Base-by-base conservation (phyloP, 2,888 invertebrate genomes). In the Apamea monoglypha region DNA sequence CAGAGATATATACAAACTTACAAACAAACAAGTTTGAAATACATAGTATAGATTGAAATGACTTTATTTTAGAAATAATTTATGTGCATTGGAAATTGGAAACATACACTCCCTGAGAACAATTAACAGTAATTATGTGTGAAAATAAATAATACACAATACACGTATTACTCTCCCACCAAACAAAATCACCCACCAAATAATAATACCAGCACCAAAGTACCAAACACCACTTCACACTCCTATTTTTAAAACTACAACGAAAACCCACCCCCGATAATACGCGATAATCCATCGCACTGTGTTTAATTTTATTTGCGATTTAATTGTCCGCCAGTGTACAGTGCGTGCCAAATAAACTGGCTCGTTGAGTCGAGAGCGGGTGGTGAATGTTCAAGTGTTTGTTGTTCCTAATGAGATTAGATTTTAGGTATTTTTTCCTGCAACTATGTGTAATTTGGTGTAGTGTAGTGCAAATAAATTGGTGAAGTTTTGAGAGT, bases 221-320 rank as follows among this genome's bases (percentile, higher is more conserved):
- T 69, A 72, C 64, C 59, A 68, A 82, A 75, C 82, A 78, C 78
- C 78, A 86, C 77, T 82, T 81, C 70, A 78, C 81, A 84, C 85
- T 69, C 63, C 59, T 72, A 83, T 87, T 87, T 83, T 74, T 80
- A 79, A 77, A 87, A 82, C 84, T 88, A 89, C 85, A 78, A 83
- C 76, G 86, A 85, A 85, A 89, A 84, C 80, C 83, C 88, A 86
- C 90, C 89, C 91, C 83, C 92, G 81, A 88, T 88, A 91, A 85
- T 86, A 78, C 87, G 79, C 89, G 90, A 91, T 92, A 92, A 95
- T 94, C 94, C 92, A 85, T 84, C 86, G 90, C 91, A 90, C 87
- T 85, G 90, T 94, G 95, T 94, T 95, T 95, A 94, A 95, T 96
- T 96, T 95, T 95, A 96, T 96, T 94, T 95, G 92, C 91, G 94